Conservation (phyloP, 2,888 invertebrate species). For the Platerodrilus igneus region DNA sequence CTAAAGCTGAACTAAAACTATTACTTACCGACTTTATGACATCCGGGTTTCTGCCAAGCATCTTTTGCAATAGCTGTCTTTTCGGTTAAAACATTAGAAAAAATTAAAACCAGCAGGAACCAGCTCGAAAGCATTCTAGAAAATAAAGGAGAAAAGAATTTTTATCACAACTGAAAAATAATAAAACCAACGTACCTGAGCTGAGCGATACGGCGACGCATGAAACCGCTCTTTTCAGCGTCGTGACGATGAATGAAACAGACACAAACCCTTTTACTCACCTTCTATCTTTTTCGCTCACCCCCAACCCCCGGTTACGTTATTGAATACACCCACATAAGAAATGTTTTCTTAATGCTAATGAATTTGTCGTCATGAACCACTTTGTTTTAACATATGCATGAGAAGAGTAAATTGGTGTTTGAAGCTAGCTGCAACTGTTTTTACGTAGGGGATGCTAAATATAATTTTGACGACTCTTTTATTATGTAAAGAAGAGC, state of each 20-base stretch:
- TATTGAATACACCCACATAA: slow-evolving; percentile 9
- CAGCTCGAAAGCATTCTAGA: slow-evolving; percentile 46
- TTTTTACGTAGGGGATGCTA: too few relatives aligned
- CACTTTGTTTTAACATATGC: too few relatives aligned
- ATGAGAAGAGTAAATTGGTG: too few relatives aligned
- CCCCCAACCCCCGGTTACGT: slow-evolving; percentile 32
- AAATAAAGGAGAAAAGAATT: slow-evolving; percentile 19
- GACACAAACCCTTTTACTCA: slow-evolving; percentile 28
- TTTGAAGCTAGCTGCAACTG: too few relatives aligned
- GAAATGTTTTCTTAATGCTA: too few relatives aligned
- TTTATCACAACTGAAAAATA: neutral
- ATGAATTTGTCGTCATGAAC: too few relatives aligned
- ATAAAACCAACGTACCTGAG: slow-evolving; percentile 29
- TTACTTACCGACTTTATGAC: slow-evolving; percentile 71
- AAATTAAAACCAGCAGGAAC: slow-evolving; percentile 42
- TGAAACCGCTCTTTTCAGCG: slow-evolving; percentile 35
- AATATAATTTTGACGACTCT: too few relatives aligned
- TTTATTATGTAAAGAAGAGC: too few relatives aligned
- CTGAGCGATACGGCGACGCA: slow-evolving; percentile 23
- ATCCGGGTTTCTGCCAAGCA: slow-evolving; percentile 71
- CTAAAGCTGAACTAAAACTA: too few relatives aligned
- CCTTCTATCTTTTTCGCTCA: slow-evolving; percentile 34
- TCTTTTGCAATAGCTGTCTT: slow-evolving; percentile 44
- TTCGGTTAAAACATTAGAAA: slow-evolving; percentile 39
- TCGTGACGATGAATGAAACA: slow-evolving; percentile 39